Conservation (phyloP, 37 sponge, comb jelly and placozoan genomes). For the Agelas oroides region DNA sequence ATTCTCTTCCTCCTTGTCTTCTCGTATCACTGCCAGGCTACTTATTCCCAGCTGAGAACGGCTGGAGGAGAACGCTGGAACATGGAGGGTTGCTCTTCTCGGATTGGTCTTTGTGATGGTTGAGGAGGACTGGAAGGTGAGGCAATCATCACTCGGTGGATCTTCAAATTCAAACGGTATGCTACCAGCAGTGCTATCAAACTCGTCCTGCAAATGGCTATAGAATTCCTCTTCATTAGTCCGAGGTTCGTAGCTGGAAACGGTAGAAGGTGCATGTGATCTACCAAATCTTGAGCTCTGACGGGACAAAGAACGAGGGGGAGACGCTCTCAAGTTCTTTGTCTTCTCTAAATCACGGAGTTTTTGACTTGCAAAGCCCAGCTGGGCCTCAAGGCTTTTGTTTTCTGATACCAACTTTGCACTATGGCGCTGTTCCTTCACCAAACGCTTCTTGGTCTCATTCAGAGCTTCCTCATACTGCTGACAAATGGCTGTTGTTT, state of each 20-base stretch:
- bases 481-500: neutral
- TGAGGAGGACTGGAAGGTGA: too few relatives aligned
- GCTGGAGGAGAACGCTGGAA: too few relatives aligned
- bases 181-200: neutral
- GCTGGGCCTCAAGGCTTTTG: conserved; percentile 21
- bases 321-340: neutral
- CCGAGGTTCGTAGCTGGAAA: neutral
- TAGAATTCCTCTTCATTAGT: neutral
- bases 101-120: too few relatives aligned
- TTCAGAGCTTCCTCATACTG: neutral
- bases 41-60: neutral
- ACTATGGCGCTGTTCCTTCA: neutral
- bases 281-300: neutral
- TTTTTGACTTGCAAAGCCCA: neutral
- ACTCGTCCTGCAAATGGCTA: neutral
- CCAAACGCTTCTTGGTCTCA: neutral
- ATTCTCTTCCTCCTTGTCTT: neutral
- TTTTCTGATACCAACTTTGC: conserved; percentile 6
- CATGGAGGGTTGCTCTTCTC: too few relatives aligned
- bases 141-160: too few relatives aligned
- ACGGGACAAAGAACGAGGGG: neutral
- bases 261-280: too few relatives aligned
- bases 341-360: conserved; percentile 11
- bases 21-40: neutral
- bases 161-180: too few relatives aligned